These are phyloP conservation scores for Platysternon megacephalum DNA, from an alignment of 2,113 vertebrate species.

Conservation along the genomic window DNA sequence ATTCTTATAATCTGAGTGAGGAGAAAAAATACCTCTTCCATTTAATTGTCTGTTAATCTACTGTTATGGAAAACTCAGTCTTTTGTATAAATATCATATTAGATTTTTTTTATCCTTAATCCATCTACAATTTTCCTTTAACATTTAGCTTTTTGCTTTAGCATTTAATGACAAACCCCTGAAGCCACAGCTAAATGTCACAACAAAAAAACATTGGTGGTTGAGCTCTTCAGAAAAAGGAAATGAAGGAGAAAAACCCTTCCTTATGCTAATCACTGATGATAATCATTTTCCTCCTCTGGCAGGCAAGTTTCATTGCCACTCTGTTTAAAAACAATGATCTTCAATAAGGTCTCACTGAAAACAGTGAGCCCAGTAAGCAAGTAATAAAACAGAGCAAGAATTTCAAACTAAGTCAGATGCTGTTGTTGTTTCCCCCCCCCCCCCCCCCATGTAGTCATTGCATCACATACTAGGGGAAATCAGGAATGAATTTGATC, in stretches of 20 bases:
- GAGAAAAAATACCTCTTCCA: background rate
- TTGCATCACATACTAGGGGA: background rate
- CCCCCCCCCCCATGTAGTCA: background rate
- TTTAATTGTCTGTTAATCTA: background rate
- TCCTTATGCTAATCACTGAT: background rate
- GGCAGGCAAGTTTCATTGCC: background rate
- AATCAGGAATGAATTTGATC: background rate
- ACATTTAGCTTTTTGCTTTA: background rate
- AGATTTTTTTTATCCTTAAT: background rate
- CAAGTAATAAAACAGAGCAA: background rate
- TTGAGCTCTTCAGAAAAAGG: background rate
- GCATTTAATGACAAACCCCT: background rate
- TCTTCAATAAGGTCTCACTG: background rate
- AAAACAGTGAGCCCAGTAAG: background rate
- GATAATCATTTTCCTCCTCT: background rate
- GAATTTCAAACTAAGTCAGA: conserved; percentile 6
- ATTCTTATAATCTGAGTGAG: background rate
- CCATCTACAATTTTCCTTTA: background rate
- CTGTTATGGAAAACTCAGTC: background rate
- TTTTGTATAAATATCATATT: background rate
- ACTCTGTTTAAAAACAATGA: background rate
- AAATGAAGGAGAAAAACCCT: background rate
- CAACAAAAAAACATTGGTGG: background rate
- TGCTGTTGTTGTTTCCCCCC: background rate
- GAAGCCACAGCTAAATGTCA: background rate